phyloP scores from a whole-genome alignment of 2,113 vertebrate genomes.

The Pangasianodon gigas region DNA sequence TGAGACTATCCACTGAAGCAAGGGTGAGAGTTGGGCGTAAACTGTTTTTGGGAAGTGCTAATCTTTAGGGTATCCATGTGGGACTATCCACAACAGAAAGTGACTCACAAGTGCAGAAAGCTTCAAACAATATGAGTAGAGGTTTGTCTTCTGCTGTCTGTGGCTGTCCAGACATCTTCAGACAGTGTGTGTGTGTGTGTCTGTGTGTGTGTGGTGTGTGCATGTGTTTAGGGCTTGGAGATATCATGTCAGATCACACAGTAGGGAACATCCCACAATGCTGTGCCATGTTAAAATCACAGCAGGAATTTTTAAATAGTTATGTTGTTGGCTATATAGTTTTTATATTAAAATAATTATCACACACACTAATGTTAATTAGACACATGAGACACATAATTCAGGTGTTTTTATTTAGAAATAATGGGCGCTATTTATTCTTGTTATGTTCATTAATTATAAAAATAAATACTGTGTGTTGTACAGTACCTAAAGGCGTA shows the following conservation, averaged over 20 bases:
- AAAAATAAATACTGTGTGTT: background rate
- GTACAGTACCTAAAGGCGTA: background rate
- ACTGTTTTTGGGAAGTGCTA: background rate
- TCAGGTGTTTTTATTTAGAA: background rate
- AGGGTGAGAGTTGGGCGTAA: background rate
- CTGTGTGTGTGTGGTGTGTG: conserved; percentile 35
- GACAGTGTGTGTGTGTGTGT: conserved; percentile 9
- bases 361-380: background rate
- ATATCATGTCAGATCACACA: conserved; percentile 56
- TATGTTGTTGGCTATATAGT: background rate
- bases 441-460: background rate
- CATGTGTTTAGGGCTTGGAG: conserved; percentile 37
- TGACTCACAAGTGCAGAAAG: background rate
- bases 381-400: background rate
- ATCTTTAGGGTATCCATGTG: background rate
- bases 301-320: conserved; percentile 6
- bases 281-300: conserved; percentile 59
- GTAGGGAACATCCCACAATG: conserved; percentile 59
- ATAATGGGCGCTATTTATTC: background rate
- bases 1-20: background rate
- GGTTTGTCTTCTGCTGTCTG: conserved; percentile 4
- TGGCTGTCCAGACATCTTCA: conserved; percentile 12
- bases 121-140: background rate
- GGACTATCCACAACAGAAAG: background rate
- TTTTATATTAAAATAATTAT: background rate